Conservation (phyloP, 2,888 invertebrate genomes). For the Apamea anceps region DNA sequence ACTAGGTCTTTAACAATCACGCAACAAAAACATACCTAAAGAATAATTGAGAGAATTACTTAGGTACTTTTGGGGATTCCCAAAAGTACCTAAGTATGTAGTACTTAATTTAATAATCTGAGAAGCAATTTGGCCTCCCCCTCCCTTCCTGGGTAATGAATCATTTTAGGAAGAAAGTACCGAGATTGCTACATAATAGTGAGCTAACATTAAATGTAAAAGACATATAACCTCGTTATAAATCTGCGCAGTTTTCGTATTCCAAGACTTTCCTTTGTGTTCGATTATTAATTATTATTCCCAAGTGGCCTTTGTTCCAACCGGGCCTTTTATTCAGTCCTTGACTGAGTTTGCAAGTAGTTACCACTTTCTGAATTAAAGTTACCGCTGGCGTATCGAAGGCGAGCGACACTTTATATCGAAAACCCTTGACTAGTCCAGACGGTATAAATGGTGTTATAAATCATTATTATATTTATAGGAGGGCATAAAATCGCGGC, state of each 20-base stretch:
- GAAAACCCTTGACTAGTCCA: constrained; percentile 72
- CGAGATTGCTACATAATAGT: constrained; percentile 40
- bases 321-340: constrained; percentile 74
- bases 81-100: not conserved
- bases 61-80: no score
- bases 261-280: constrained; percentile 78
- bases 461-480: constrained; percentile 82
- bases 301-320: constrained; percentile 78
- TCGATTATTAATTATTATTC: constrained; percentile 84
- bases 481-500: constrained; percentile 76
- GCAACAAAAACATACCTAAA: not conserved
- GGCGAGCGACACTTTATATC: constrained; percentile 72
- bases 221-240: constrained; percentile 58
- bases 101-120: constrained; percentile 28
- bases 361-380: constrained; percentile 72
- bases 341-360: constrained; percentile 74
- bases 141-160: constrained; percentile 9
- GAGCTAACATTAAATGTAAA: constrained; percentile 56
- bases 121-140: constrained; percentile 25
- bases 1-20: not conserved
- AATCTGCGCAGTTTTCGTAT: constrained; percentile 72
- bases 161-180: constrained; percentile 34
- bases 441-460: constrained; percentile 74
- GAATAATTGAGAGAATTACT: not conserved
- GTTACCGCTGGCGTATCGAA: constrained; percentile 67